Base-by-base conservation (phyloP, 2,113 vertebrate species). In the Serilophus lunatus region DNA sequence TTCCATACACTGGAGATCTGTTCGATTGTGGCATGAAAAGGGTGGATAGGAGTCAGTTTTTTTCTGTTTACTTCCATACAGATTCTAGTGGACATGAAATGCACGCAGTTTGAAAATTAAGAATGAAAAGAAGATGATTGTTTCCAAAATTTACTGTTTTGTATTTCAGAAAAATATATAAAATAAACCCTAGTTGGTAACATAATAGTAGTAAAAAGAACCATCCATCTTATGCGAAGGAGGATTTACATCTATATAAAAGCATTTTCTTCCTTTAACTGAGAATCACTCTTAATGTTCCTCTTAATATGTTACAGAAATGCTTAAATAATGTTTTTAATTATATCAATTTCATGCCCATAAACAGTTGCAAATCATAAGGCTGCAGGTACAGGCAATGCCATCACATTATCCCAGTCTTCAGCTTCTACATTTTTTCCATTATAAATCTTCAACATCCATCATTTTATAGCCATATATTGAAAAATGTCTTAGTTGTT, bases 391-490 rank as follows among this genome's bases (percentile, higher is more conserved):
- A 83, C 63, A 94, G 61, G 71, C 82, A 76, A 65, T 71, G 45
- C 28, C 36, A 54, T 90, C 87, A 50, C 9, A 28, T 80, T 88
- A 83, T 65, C 66, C 26, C 54, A 54, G 54, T 54, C 60, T 82
- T 82, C 50, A 60, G 36, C n/a, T 44, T 71, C 54, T 45, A 71
- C 29, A 18, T 69, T 91, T 96, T 95, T 97, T 97, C 92, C 78
- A 64, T 76, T 80, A 53, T 63, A 74, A 83, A 77, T 65, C 36
- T 88, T 59, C 65, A 79, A 38, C 68, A 80, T 74, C 28, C 31
- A 64, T 74, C 8, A 68, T 76, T 96, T 92, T 74, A 95, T 61
- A 57, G 35, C 65, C 70, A 82, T 92, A 77, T 90, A 92, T 84
- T 93, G 40, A 80, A 59, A 80, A 86, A 71, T 72, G 40, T 93